Conservation (phyloP, 2,888 invertebrate species). For the Pollenia labialis region DNA sequence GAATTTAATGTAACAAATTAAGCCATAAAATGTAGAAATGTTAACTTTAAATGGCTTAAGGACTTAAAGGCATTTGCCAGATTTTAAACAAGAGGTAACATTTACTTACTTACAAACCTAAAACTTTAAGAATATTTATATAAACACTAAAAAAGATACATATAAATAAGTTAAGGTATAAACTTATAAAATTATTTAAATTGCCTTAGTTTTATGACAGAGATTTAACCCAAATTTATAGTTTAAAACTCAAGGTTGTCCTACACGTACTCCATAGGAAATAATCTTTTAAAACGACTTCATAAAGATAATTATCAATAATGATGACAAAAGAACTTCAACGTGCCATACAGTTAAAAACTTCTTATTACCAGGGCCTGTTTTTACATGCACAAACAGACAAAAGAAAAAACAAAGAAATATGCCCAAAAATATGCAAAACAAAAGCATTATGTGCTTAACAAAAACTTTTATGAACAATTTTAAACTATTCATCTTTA, state of each 20-base stretch:
- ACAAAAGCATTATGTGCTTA: too few species aligned
- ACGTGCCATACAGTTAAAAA: neutral
- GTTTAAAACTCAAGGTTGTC: constrained; percentile 55
- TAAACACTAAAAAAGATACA: constrained; percentile 12
- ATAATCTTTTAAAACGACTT: constrained; percentile 76
- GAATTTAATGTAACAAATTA: neutral
- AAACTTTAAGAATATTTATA: constrained; percentile 19
- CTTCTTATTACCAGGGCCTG: too few species aligned
- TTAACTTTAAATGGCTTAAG: constrained; percentile 48
- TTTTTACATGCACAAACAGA: too few species aligned
- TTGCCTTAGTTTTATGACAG: constrained; percentile 58
- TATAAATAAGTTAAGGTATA: neutral
- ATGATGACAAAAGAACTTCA: constrained; percentile 78
- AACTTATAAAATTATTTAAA: constrained; percentile 52
- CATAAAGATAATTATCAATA: constrained; percentile 81
- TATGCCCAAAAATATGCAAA: too few species aligned
- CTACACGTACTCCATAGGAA: constrained; percentile 42
- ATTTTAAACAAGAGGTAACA: constrained; percentile 41
- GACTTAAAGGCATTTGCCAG: constrained; percentile 56
- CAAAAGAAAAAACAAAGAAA: too few species aligned
- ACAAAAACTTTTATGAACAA: too few species aligned
- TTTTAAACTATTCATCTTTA: too few species aligned
- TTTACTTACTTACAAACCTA: constrained; percentile 26
- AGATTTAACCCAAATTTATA: constrained; percentile 68
- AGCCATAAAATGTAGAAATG: constrained; percentile 1